Conservation (phyloP, 2,888 invertebrate genomes). For the Drosophila siamana region DNA sequence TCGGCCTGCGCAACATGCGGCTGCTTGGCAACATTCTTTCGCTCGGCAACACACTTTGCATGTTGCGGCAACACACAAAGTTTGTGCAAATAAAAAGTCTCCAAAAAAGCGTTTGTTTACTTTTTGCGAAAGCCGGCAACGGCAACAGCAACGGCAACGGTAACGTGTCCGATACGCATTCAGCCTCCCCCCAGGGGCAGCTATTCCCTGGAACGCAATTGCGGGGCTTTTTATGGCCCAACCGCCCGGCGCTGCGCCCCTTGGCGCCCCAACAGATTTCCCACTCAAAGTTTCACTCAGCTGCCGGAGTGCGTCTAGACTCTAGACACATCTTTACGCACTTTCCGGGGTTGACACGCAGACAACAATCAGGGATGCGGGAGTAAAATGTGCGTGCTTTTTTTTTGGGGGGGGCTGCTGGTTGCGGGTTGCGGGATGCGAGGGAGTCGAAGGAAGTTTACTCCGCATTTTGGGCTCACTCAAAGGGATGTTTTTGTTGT, state of each 20-base stretch:
- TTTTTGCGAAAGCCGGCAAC: slow-evolving; percentile 72
- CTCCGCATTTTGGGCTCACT: slow-evolving; percentile 28
- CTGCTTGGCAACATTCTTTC: slow-evolving; percentile 2
- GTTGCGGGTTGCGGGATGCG: not conserved
- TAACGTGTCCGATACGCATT: slow-evolving; percentile 47
- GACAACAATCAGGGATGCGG: slow-evolving; percentile 6
- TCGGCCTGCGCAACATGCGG: not conserved
- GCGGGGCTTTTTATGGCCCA: slow-evolving; percentile 58
- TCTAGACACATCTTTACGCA: slow-evolving; percentile 42
- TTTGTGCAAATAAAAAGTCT: slow-evolving; percentile 47
- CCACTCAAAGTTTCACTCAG: slow-evolving; percentile 50
- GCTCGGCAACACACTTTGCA: slow-evolving; percentile 10
- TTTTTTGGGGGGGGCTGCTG: slow-evolving; percentile 1
- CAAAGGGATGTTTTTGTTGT: slow-evolving; percentile 66
- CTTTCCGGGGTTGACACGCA: slow-evolving; percentile 58
- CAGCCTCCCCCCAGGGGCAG: slow-evolving; percentile 53
- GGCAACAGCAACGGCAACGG: slow-evolving; percentile 76
- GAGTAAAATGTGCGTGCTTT: slow-evolving; percentile 19
- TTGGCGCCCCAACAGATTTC: slow-evolving; percentile 1
- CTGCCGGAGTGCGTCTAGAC: slow-evolving; percentile 20
- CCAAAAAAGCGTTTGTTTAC: slow-evolving; percentile 73
- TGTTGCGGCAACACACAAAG: slow-evolving; percentile 39
- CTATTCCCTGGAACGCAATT: slow-evolving; percentile 46
- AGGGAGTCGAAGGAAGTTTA: slow-evolving; percentile 21
- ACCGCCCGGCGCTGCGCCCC: not conserved